Evolutionary conservation across 2,888 invertebrate genomes (phyloP), one percentile per base, ranked within the genome.

Genomic region (Troglohyphantes excavatus): DNA sequence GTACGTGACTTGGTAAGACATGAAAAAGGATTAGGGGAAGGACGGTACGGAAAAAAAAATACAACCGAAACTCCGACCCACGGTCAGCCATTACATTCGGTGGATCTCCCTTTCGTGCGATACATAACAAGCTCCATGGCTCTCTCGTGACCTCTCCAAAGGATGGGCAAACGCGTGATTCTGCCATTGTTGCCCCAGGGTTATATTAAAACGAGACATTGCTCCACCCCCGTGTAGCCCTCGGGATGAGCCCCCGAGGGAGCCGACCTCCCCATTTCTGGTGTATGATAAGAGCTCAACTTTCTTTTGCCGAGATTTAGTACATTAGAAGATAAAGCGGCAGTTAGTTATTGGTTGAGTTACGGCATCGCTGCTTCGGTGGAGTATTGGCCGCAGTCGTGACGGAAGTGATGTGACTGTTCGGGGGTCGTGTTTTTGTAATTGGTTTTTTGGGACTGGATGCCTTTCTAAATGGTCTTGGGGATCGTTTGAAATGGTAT

Each of bases 191-290:
- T 65, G 63, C 73, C 83, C 83, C n/a, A 21, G 83, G 83, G 83
- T 73, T 73, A 83, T 83, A 83, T 83, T 83, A 83, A 83, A 83
- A 83, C 73, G 27, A 83, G 73, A 65, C 46, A 17, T 26, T 33
- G 39, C 63, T 65, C 73, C 46, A 70, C 63, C 39, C 53, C 65
- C 65, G 27, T 65, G 43, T 63, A 73, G 46, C 63, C 43, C 29
- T 23, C 21, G 27, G 46, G 11, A 73, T 73, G 65, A 46, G 65
- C 19, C 73, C 63, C 53, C 2, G 5, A 19, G 73, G 83, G 83
- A 61, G 39, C 29, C 63, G 43, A 26, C 39, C n/a, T 43, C 43
- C 73, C n/a, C 39, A 63, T 39, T 63, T 23, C 19, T 72, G 43
- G 43, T 72, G 39, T 39, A 72, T 46, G 72, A 72, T 72, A 72